Evolutionary conservation across 2,113 vertebrate genomes (phyloP), one percentile per base, ranked within the genome.

Genomic region (Arvicanthis niloticus): DNA sequence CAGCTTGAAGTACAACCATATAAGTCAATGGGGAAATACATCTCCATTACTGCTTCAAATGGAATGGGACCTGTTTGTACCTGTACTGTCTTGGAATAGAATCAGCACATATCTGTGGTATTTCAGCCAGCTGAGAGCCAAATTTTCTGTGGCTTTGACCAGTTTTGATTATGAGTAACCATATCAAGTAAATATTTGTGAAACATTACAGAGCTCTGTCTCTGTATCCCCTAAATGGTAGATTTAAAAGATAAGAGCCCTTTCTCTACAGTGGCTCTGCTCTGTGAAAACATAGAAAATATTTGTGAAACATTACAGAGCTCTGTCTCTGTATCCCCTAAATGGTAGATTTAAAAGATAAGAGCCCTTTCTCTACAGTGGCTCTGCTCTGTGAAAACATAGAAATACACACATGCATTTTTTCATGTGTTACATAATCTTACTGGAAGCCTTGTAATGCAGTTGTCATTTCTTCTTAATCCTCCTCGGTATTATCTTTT

Each of bases 1-100:
- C 48, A 91, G 53, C 58, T 92, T 67, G 53, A 96, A 91, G 58
- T 85, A 90, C 73, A 96, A 88, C 58, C n/a, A 21, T 19, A 12
- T 70, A n/a, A 11, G 81, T 6, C 53, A 24, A 22, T 53, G 42
- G 76, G 60, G 89, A 91, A 86, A 56, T 58, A 15, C 90, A 7
- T 62, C 21, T 26, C 48, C 86, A 10, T 65, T 56, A n/a, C 24
- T 65, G 75, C 40, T 91, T 24, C 58, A 96, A 87, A 80, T 6
- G 12, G 75, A 92, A 31, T 48, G 56, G 88, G 90, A 15, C 34
- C 26, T 22, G 48, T 72, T 26, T 53, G 22, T 88, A 56, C 48
- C 67, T 72, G 86, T 29, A 17, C 22, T 42, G 8, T 40, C 68
- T 72, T n/a, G 22, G 34, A 93, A 84, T 87, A 53, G 56, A 91